Conservation (phyloP, 2,113 vertebrate genomes). For the Panthera leo region DNA sequence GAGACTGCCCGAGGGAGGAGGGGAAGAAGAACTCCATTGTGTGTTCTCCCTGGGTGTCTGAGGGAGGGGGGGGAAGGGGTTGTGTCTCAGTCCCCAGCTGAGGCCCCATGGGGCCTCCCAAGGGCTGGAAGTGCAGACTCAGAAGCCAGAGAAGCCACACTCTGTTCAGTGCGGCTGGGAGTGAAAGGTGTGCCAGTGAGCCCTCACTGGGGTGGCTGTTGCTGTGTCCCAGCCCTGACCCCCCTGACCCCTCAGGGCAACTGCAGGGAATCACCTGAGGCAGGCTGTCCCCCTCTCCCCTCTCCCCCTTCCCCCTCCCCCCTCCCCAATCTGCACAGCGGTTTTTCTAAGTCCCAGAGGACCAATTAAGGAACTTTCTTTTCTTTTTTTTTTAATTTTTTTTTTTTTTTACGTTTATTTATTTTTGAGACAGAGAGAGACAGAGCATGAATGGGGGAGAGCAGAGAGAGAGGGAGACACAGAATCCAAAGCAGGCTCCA, state of each 20-base stretch:
- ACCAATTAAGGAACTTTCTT: conserved; percentile 21
- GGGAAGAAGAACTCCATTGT: conserved; percentile 40
- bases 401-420: no score
- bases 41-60: background rate
- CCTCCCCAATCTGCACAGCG: background rate
- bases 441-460: no score
- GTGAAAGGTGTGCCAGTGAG: background rate
- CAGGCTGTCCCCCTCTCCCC: background rate
- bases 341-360: conserved; percentile 31
- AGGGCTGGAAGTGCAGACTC: background rate
- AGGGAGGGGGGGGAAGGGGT: background rate
- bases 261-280: background rate
- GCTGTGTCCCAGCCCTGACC: background rate
- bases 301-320: background rate
- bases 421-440: no score
- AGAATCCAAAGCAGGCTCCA: no score
- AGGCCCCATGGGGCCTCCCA: background rate
- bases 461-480: no score
- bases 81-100: background rate
- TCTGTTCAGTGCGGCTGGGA: background rate
- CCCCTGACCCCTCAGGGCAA: background rate
- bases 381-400: background rate
- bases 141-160: background rate
- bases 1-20: background rate
- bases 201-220: background rate